These are phyloP conservation scores for Hippopotamus amphibius DNA, from an alignment of 2,113 vertebrate species.

Conservation along the genomic window DNA sequence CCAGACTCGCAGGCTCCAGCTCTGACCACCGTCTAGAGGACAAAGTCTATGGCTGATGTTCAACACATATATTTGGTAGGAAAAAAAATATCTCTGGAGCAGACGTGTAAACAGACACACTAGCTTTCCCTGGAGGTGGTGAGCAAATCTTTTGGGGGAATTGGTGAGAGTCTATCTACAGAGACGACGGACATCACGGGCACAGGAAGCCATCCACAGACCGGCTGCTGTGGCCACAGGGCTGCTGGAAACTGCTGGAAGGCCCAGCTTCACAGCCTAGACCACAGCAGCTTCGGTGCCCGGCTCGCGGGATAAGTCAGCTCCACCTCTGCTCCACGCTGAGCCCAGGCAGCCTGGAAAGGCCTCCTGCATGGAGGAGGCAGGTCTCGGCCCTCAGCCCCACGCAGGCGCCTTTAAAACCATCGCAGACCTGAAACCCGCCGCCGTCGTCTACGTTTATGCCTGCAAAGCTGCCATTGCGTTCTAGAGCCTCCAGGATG, in stretches of 20 bases:
- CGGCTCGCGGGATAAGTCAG: not conserved
- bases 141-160: not conserved
- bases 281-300: too few relatives aligned
- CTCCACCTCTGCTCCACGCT: not conserved
- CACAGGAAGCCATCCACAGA: not conserved
- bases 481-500: not conserved
- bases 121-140: not conserved
- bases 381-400: not conserved
- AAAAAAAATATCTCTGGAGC: not conserved
- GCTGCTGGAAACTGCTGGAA: not conserved
- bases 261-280: not conserved
- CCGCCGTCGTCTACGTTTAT: too few relatives aligned
- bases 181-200: not conserved
- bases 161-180: not conserved
- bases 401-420: not conserved
- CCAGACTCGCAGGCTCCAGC: not conserved
- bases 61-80: not conserved
- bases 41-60: not conserved
- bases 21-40: not conserved
- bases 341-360: not conserved
- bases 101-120: conserved; percentile 22
- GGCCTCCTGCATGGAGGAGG: not conserved
- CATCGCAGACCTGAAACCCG: not conserved
- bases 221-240: not conserved
- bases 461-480: not conserved